Conservation (phyloP, 1,140 invertebrate genomes). For the Nymphalis io region DNA sequence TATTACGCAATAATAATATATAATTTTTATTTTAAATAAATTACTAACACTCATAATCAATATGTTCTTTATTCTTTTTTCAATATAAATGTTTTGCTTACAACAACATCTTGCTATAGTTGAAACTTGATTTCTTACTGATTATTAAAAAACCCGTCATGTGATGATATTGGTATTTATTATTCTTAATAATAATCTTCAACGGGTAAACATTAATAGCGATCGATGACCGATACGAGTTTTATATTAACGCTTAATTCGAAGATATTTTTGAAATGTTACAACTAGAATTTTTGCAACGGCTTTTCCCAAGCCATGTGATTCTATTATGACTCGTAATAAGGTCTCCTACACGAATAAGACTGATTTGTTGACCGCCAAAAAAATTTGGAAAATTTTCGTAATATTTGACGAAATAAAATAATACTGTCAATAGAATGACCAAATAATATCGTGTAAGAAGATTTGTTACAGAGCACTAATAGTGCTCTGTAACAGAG, state of each 20-base stretch:
- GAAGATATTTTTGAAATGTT: neutral
- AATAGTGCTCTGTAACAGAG: no score
- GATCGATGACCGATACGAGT: constrained; percentile 11
- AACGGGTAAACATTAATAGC: neutral
- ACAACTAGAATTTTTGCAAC: neutral
- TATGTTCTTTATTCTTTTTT: no score
- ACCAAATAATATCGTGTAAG: neutral
- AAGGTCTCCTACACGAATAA: constrained; percentile 10
- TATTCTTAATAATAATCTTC: neutral
- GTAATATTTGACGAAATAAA: neutral
- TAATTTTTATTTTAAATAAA: no score
- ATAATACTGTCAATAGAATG: neutral
- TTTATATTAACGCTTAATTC: neutral
- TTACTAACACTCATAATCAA: no score
- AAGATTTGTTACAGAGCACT: neutral
- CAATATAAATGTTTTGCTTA: neutral
- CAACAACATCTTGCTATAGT: neutral
- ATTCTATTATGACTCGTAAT: neutral
- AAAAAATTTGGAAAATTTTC: neutral
- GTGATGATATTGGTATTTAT: neutral
- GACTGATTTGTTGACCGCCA: neutral
- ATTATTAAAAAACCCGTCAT: neutral
- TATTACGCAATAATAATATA: no score
- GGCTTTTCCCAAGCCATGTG: neutral
- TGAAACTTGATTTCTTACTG: neutral